These are phyloP conservation scores for Xyrichtys novacula DNA, from an alignment of 2,797 vertebrate genomes.

Conservation along the genomic window DNA sequence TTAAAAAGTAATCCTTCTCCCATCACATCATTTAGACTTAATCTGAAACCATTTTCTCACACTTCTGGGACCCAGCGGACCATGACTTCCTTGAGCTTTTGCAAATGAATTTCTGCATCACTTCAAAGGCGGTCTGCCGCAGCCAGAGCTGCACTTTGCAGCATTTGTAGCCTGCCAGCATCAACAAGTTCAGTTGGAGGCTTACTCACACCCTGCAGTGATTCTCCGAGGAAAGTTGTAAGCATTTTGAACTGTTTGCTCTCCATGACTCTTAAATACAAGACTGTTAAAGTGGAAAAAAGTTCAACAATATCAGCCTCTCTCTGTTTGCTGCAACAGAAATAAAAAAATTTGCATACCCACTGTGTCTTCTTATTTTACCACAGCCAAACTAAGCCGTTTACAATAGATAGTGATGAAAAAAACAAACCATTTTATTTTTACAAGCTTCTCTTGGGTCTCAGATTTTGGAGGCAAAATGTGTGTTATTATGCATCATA, in stretches of 20 bases:
- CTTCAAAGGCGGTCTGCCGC: constrained; percentile 61
- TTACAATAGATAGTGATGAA: neutral
- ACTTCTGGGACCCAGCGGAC: constrained; percentile 43
- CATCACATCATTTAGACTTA: constrained; percentile 52
- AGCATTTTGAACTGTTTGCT: constrained; percentile 31
- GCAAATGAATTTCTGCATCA: constrained; percentile 63
- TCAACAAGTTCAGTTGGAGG: constrained; percentile 47
- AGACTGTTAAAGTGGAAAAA: constrained; percentile 11
- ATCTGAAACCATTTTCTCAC: constrained; percentile 49
- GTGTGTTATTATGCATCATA: constrained; percentile 11
- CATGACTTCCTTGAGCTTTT: constrained; percentile 50
- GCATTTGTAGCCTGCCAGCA: constrained; percentile 50
- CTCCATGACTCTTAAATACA: constrained; percentile 29
- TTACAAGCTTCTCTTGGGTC: neutral
- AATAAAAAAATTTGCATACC: constrained; percentile 1
- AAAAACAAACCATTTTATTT: neutral
- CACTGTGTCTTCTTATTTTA: neutral
- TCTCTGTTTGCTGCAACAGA: neutral
- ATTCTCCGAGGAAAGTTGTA: constrained; percentile 34
- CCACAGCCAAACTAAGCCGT: neutral
- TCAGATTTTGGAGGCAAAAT: neutral
- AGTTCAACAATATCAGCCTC: neutral
- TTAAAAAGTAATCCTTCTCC: constrained; percentile 42
- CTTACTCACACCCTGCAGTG: constrained; percentile 41
- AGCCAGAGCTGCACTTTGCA: constrained; percentile 53